Conservation (phyloP, 2,113 vertebrate species). For the Scophthalmus maximus region DNA sequence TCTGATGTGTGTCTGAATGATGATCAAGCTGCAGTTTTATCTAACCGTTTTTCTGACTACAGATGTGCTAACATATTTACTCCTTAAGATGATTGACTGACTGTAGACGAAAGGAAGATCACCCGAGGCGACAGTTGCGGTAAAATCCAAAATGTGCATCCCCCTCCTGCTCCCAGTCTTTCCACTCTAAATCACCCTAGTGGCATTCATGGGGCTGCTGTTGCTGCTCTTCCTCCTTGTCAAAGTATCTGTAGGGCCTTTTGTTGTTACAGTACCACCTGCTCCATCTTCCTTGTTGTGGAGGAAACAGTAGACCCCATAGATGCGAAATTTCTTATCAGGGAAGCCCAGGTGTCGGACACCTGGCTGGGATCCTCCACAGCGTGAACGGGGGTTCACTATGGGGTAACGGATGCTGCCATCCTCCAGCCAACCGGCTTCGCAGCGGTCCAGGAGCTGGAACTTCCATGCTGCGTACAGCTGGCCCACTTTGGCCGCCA, state of each 20-base stretch:
- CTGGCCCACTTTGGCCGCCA: slow-evolving; percentile 92
- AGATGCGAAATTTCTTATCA: slow-evolving; percentile 90
- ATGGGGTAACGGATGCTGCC: slow-evolving; percentile 96
- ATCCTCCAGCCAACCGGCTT: slow-evolving; percentile 93
- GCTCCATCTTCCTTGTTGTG: slow-evolving; percentile 57
- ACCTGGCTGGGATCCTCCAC: slow-evolving; percentile 89
- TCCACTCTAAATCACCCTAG: slow-evolving; percentile 49
- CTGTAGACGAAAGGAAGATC: slow-evolving; percentile 57
- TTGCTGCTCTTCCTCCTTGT: slow-evolving; percentile 39
- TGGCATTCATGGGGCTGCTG: slow-evolving; percentile 50
- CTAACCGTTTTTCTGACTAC: slow-evolving; percentile 25
- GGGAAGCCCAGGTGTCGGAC: slow-evolving; percentile 94
- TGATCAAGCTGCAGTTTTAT: slow-evolving; percentile 57
- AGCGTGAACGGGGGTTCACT: slow-evolving; percentile 91
- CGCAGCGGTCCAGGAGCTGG: slow-evolving; percentile 93
- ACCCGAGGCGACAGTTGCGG: slow-evolving; percentile 40
- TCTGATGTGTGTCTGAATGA: slow-evolving; percentile 42
- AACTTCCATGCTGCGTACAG: slow-evolving; percentile 95
- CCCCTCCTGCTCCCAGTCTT: slow-evolving; percentile 12
- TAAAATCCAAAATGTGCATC: slow-evolving; percentile 49
- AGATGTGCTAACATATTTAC: slow-evolving; percentile 50
- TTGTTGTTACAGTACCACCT: neutral
- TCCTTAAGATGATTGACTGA: slow-evolving; percentile 62
- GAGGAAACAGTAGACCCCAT: slow-evolving; percentile 92
- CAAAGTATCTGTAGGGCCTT: slow-evolving; percentile 11